Evolutionary conservation across 1,140 invertebrate genomes (phyloP), one percentile per base, ranked within the genome.

Genomic region (Drusus annulatus): DNA sequence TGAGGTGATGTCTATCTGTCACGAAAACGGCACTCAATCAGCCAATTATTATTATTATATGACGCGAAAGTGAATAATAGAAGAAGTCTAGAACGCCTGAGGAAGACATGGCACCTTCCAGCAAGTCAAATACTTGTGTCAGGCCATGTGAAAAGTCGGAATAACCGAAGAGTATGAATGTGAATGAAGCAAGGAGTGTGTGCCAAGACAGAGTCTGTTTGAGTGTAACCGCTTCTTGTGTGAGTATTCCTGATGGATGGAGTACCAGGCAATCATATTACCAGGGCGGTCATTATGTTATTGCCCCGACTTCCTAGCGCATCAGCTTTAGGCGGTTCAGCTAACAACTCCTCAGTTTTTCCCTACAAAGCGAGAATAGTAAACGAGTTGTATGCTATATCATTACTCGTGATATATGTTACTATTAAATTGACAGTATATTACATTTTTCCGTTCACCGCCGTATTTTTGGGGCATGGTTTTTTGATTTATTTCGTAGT

Each of bases 331-430:
- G 77, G 77, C 77, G 77, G 23, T 71, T 50, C 13, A 19, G 13
- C 77, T 79, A 79, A 78, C 76, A 68, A 79, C 54, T 79, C 52
- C 75, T 45, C 56, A 73, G 52, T 73, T 79, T 79, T 79, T 79
- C 54, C 71, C 69, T 51, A 74, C 69, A 69, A 63, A 78, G 21
- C 76, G 56, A 62, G 58, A 51, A 76, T 76, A 62, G 60, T 28
- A 76, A 63, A 56, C 62, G 52, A 69, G 76, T 56, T 65, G 31
- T 52, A 8, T 54, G 65, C 62, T 68, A 36, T 78, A 78, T 78
- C 76, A 78, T 79, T 79, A 79, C 25, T 68, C 51, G 65, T 79
- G 77, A 79, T 79, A 79, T 79, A 79, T 79, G 77, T 73, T 73
- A 54, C 77, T 17, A 79, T 79, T 62, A 79, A 79, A 62, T 73